phyloP scores from a whole-genome alignment of 2,888 invertebrate genomes.

The Hesperia comma region DNA sequence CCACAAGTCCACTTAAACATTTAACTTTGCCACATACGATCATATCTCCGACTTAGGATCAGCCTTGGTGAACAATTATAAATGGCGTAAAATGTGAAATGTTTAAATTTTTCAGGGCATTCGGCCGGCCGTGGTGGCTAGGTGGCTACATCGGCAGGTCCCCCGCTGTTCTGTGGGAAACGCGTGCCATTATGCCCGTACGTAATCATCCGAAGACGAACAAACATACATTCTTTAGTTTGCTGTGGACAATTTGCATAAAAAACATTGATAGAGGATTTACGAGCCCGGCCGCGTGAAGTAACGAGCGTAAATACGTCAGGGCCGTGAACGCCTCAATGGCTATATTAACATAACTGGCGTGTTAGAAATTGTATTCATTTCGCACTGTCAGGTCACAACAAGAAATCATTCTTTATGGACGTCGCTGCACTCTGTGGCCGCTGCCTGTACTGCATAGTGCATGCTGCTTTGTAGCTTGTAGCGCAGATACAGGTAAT shows the following conservation, averaged over 20 bases:
- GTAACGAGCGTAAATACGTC: constrained; percentile 28
- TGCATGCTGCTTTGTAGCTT: too few relatives aligned
- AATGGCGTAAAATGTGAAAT: too few relatives aligned
- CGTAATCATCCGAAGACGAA: constrained; percentile 2
- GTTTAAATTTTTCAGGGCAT: too few relatives aligned
- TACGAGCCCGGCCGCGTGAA: constrained; percentile 10
- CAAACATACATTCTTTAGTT: constrained; percentile 10
- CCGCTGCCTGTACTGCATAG: background rate
- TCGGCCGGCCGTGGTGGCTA: too few relatives aligned
- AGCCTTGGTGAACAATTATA: too few relatives aligned
- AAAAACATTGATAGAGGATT: constrained; percentile 30
- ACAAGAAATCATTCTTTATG: constrained; percentile 31
- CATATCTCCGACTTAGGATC: too few relatives aligned
- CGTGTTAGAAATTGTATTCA: constrained; percentile 32
- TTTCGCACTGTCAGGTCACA: constrained; percentile 29
- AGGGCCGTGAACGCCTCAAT: constrained; percentile 31
- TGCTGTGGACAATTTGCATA: constrained; percentile 22
- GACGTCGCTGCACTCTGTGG: background rate
- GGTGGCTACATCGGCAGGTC: too few relatives aligned
- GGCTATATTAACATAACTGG: constrained; percentile 32
- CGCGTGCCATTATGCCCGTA: background rate
- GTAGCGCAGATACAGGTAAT: too few relatives aligned
- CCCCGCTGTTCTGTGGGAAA: background rate
- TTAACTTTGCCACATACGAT: too few relatives aligned
- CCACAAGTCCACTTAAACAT: too few relatives aligned